A percentile compares a stretch with the other conserved stretches of the same genome.
These are phyloP conservation scores for Rafetus swinhoei DNA, from an alignment of 2,113 vertebrate genomes.

Conservation along the genomic window DNA sequence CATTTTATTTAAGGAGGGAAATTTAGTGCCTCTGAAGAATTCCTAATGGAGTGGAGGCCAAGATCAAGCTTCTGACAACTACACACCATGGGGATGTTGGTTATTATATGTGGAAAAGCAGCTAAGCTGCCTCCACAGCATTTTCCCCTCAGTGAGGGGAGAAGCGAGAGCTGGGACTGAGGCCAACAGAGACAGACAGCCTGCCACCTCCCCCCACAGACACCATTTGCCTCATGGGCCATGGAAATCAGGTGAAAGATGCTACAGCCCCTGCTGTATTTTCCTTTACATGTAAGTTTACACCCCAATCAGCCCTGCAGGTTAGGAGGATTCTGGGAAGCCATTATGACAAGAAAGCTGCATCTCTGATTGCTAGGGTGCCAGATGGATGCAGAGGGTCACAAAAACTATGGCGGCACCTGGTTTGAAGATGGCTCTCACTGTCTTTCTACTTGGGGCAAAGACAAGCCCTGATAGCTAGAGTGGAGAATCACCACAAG, in stretches of 20 bases:
- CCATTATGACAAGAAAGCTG: background rate
- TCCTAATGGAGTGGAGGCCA: background rate
- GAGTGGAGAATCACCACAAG: accelerated
- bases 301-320: background rate
- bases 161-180: background rate
- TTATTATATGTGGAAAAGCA: background rate
- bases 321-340: background rate
- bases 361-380: background rate
- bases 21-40: background rate
- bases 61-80: background rate
- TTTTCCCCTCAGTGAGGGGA: background rate
- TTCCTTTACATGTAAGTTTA: background rate
- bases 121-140: background rate
- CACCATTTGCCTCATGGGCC: background rate
- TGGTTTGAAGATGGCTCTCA: background rate
- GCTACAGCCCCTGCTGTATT: accelerated
- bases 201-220: no score
- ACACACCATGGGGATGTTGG: background rate
- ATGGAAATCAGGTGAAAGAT: background rate
- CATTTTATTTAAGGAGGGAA: background rate
- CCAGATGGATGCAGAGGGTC: background rate
- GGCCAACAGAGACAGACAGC: no score
- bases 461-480: accelerated
- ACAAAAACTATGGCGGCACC: background rate
- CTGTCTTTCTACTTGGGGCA: accelerated